Evolutionary conservation across 2,113 vertebrate genomes (phyloP).

Genomic region (Oncorhynchus masou): DNA sequence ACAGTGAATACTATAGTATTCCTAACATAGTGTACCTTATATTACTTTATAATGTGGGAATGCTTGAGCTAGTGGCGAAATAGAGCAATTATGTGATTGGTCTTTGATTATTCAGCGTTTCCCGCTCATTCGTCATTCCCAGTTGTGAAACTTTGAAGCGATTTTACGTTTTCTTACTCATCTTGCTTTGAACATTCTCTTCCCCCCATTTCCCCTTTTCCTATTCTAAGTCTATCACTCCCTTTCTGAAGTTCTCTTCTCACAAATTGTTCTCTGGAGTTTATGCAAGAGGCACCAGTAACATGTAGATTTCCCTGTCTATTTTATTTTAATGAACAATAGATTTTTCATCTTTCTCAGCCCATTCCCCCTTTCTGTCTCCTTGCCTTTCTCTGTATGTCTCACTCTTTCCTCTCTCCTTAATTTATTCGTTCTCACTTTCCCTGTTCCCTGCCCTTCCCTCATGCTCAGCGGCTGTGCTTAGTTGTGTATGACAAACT

Average conservation of each 20-base stretch:
- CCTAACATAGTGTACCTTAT: no score
- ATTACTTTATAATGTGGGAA: conserved; percentile 1
- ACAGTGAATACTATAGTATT: no score
- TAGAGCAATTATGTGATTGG: conserved; percentile 75
- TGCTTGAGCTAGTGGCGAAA: conserved; percentile 71
- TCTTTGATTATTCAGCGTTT: conserved; percentile 71
- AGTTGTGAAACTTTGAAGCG: not conserved
- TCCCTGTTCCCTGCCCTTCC: conserved; percentile 18
- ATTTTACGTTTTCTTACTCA: not conserved
- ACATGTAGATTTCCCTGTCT: conserved; percentile 4
- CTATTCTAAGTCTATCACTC: not conserved
- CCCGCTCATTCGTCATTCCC: conserved; percentile 58
- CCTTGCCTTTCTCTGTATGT: not conserved
- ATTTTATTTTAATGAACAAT: conserved; percentile 9
- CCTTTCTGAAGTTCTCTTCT: no score
- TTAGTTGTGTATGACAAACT: conserved; percentile 75
- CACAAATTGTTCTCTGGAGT: no score
- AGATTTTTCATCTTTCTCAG: conserved; percentile 12
- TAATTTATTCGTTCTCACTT: not conserved
- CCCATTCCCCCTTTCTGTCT: conserved; percentile 12
- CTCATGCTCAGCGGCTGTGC: conserved; percentile 58
- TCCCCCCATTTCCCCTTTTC: conserved; percentile 1
- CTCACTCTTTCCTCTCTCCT: not conserved
- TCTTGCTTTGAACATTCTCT: not conserved
- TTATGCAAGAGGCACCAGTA: not conserved